Evolutionary conservation across 2,888 invertebrate genomes (phyloP).

Genomic region (Plusia festucae): DNA sequence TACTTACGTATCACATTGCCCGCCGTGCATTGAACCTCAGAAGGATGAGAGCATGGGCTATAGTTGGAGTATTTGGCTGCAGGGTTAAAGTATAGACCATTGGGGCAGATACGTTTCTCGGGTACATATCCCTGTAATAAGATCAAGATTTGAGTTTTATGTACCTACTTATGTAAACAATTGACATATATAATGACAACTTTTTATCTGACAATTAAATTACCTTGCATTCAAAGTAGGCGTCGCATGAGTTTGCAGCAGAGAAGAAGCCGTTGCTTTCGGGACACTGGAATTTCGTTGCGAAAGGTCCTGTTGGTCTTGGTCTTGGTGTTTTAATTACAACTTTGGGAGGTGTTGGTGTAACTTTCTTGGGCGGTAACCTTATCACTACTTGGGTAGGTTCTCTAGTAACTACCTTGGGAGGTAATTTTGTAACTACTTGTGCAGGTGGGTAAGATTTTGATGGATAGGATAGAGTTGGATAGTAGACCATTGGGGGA

Average conservation of each 20-base stretch:
- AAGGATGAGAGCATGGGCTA: constrained; percentile 93
- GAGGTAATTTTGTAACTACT: neutral
- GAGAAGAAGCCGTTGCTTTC: constrained; percentile 70
- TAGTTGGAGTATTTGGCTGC: constrained; percentile 89
- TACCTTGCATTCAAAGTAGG: constrained; percentile 90
- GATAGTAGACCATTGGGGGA: neutral
- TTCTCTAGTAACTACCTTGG: neutral
- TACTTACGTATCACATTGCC: constrained; percentile 79
- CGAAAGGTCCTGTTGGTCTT: neutral
- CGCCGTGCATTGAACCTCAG: constrained; percentile 92
- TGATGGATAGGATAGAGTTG: neutral
- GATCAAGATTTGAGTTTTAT: neutral
- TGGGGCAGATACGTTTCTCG: constrained; percentile 91
- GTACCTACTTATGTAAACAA: no score
- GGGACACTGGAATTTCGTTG: constrained; percentile 49
- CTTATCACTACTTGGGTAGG: neutral
- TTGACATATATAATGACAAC: neutral
- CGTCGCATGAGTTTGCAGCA: constrained; percentile 91
- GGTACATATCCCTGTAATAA: constrained; percentile 87
- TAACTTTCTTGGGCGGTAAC: neutral
- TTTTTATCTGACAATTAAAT: constrained; percentile 27
- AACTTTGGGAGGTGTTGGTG: neutral
- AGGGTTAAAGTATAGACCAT: constrained; percentile 93
- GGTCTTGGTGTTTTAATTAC: neutral
- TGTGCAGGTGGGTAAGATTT: neutral